Evolutionary conservation across 1,140 invertebrate genomes (phyloP), one percentile per base, ranked within the genome.

Genomic region (Neodiprion pinetum): DNA sequence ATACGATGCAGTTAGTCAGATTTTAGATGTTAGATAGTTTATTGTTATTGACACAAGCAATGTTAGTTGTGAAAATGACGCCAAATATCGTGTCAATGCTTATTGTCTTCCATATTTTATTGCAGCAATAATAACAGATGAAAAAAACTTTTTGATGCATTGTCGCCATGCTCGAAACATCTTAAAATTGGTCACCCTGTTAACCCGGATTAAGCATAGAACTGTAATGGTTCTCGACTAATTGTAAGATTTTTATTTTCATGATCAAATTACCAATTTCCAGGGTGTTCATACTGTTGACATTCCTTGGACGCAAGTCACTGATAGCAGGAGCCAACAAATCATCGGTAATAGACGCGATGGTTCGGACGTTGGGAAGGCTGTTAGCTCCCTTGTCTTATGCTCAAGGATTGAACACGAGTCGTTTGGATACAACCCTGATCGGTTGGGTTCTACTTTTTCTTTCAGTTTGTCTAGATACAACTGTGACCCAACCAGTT

Each of bases 271-370:
- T 40, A 14, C 53, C 74, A 73, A 75, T 81, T 86, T 88, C 21
- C 85, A 96, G 96, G 81, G 94, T 97, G 49, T 96, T 98, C 82
- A 93, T 97, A 75, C 89, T 97, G 67, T 86, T 97, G 67, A 94
- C 95, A 71, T 96, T 96, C 85, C 91, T 98, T 88, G 94, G 95
- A 47, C 93, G 96, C 76, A 96, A 95, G 81, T 95, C 94, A 74
- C 87, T 96, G 75, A 88, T 90, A 21, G 89, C 89, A 76, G 88
- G 88, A n/a, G 86, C 89, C 48, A 91, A 92, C 77, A 90, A 92
- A 73, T 92, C 91, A 12, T 89, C 91, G 21, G 91, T 92, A 14
- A 87, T 93, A 17, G 92, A 93, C 80, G 89, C 92, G 1, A 91
- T 92, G 73, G 87, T 93, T 66, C 88, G 89, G 71, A 92, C 91